A percentile compares a stretch with the other conserved stretches of the same genome.
These are phyloP conservation scores for Muscina levida DNA, from an alignment of 2,888 invertebrate species.

Conservation along the genomic window DNA sequence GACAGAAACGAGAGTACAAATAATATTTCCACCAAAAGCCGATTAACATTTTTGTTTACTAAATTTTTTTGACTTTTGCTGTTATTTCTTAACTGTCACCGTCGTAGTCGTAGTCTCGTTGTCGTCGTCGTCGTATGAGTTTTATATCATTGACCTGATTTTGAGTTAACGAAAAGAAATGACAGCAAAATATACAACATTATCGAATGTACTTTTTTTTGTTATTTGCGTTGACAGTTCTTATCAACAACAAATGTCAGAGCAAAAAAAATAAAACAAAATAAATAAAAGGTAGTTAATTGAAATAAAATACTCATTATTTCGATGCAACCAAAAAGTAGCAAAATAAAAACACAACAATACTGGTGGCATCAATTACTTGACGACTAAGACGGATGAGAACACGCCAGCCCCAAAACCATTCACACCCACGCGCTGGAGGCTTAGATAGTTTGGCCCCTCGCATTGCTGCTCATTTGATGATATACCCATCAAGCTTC, in stretches of 20 bases:
- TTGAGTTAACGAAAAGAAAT: conserved; percentile 34
- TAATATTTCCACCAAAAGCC: conserved; percentile 20
- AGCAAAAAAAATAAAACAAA: neutral
- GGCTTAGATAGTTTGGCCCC: too few relatives aligned
- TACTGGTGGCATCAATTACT: neutral
- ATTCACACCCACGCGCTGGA: neutral
- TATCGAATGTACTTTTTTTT: too few relatives aligned
- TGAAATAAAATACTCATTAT: neutral
- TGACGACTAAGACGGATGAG: neutral
- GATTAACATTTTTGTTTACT: conserved; percentile 40
- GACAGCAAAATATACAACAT: conserved; percentile 15
- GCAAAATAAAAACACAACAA: neutral
- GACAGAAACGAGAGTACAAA: too few relatives aligned
- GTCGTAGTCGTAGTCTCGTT: too few relatives aligned
- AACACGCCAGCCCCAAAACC: neutral
- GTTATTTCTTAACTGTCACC: neutral
- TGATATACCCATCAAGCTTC: neutral
- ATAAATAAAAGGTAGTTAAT: conserved; percentile 1
- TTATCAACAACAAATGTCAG: conserved; percentile 47
- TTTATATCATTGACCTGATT: conserved; percentile 60
- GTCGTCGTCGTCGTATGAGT: conserved; percentile 21
- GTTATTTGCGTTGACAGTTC: conserved; percentile 36
- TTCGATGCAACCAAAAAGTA: neutral
- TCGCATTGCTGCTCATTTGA: neutral
- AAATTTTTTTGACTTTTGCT: neutral